Evolutionary conservation across 2,797 vertebrate genomes (phyloP).

Genomic region (Oophaga sylvatica): DNA sequence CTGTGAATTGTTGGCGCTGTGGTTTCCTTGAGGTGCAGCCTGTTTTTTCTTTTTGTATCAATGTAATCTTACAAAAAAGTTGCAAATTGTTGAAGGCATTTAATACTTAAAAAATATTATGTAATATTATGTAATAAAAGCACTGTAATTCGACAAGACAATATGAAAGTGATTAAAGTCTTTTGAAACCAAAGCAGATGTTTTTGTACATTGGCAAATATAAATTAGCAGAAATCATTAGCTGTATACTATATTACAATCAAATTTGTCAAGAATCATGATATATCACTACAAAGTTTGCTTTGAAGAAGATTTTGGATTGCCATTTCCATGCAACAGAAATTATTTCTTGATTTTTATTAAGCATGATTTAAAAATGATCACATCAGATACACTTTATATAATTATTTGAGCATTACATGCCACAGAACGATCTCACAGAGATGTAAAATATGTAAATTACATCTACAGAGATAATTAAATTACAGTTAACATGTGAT

Average conservation of each 20-base stretch:
- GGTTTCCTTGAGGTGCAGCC: too few relatives aligned
- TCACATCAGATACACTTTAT: constrained; percentile 47
- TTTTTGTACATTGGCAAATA: background rate
- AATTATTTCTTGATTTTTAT: constrained; percentile 49
- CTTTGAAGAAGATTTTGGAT: background rate
- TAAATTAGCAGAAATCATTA: background rate
- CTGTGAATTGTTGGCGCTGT: too few relatives aligned
- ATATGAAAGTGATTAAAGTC: background rate
- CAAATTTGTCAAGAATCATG: background rate
- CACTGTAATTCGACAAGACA: background rate
- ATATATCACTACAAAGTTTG: constrained; percentile 1
- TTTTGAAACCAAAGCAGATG: background rate
- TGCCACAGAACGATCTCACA: constrained; percentile 22
- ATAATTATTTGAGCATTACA: constrained; percentile 40
- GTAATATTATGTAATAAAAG: background rate
- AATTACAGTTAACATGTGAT: constrained; percentile 46
- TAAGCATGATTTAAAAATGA: constrained; percentile 45
- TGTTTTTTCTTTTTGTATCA: too few relatives aligned
- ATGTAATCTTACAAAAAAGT: too few relatives aligned
- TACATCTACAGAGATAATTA: constrained; percentile 47
- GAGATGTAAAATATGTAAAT: constrained; percentile 48
- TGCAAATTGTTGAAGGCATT: background rate
- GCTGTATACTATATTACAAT: constrained; percentile 11
- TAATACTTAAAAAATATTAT: background rate
- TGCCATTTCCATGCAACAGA: background rate